Base-by-base conservation (phyloP, 2,113 vertebrate species). In the Carollia perspicillata region DNA sequence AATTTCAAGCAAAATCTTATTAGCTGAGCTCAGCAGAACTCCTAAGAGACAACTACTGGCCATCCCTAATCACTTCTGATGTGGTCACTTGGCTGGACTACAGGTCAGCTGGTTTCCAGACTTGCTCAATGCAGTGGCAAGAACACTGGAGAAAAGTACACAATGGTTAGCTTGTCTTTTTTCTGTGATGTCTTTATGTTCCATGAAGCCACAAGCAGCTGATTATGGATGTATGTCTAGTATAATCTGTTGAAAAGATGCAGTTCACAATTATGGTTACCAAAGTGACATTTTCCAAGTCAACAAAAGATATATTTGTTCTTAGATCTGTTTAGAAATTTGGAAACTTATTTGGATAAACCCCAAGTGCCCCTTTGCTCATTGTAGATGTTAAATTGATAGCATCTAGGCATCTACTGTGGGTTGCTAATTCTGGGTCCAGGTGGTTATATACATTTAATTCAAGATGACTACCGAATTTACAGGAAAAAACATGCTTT, bases 21-120 rank as follows among this genome's bases (percentile, higher is more conserved):
- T 97, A 97, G 91, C 69, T 98, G 84, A 96, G 87, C 53, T 96
- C 92, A 95, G 75, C 72, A 95, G 96, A 88, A 92, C 81, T 95
- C 68, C 30, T 23, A 28, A 77, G 55, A 93, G 83, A 94, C 28
- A 53, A 53, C 83, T 93, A 93, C 30, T 2, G 4, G 69, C 53
- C 26, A 55, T 90, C 18, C 68, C 37, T 81, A 74, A 75, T 74
- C 49, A 37, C 33, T 83, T 93, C 40, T 89, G 47, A 33, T 85
- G 68, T 65, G 40, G 83, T 91, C 83, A 69, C 60, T 72, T 95
- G 72, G 47, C 75, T 65, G 12, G 88, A 89, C 86, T 75, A 81
- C 14, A 84, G 75, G 84, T 95, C 89, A 40, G 51, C 84, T 86
- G 37, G 16, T 93, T 72, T 86, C 37, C n/a, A 77, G 79, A 49